phyloP scores from a whole-genome alignment of 2,113 vertebrate species.

The Dasyurus viverrinus region DNA sequence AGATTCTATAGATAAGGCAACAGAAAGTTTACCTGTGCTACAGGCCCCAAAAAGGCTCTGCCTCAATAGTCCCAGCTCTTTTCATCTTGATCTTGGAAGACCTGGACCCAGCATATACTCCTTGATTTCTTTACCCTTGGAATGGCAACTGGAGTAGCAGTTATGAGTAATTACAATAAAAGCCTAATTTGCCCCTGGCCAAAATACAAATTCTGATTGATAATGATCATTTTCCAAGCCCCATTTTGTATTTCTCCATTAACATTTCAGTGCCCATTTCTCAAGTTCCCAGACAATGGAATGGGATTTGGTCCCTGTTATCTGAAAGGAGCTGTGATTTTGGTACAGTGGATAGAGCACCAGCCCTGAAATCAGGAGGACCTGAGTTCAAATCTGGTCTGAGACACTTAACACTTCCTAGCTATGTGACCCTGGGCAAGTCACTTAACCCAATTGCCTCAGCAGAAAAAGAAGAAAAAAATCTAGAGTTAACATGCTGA shows the following conservation, averaged over 20 bases:
- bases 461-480: not conserved
- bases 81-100: not conserved
- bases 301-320: not conserved
- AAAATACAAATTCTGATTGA: constrained; percentile 46
- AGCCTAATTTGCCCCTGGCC: constrained; percentile 57
- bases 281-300: constrained; percentile 37
- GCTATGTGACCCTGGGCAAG: no score
- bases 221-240: constrained; percentile 65
- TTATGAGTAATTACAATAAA: constrained; percentile 52
- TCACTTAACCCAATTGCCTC: no score
- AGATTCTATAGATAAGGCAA: constrained; percentile 3
- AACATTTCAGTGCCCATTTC: constrained; percentile 50
- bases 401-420: no score
- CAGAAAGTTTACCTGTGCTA: not conserved
- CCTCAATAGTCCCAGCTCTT: constrained; percentile 6
- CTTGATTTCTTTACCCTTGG: constrained; percentile 22
- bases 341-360: no score
- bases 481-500: not conserved
- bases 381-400: no score
- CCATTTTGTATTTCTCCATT: constrained; percentile 55
- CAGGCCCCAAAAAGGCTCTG: not conserved
- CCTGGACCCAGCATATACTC: not conserved
- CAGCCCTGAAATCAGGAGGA: no score
- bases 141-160: constrained; percentile 48
- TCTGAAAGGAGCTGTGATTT: not conserved